Percentiles rank a stretch among this genome's conserved stretches.
phyloP scores from a whole-genome alignment of 1,140 invertebrate species.

The Drosophila kikkawai region DNA sequence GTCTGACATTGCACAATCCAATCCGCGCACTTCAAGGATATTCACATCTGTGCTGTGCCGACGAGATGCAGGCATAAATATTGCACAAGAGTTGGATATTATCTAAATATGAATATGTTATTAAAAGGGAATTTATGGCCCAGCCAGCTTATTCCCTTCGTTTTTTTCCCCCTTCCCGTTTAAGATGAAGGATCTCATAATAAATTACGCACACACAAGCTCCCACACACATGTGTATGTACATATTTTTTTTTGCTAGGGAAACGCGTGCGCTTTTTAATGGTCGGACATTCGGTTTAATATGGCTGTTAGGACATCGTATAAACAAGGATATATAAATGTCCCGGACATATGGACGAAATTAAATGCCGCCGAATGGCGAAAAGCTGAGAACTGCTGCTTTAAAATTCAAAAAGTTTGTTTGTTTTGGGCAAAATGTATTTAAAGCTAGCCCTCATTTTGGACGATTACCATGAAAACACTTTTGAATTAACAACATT shows the following conservation, averaged over 20 bases:
- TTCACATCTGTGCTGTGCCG: conserved; percentile 21
- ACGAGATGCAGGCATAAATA: conserved; percentile 38
- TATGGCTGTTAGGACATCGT: conserved; percentile 36
- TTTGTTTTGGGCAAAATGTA: neutral
- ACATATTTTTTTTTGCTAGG: conserved; percentile 6
- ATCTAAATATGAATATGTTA: conserved; percentile 80
- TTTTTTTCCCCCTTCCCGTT: conserved; percentile 4
- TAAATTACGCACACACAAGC: conserved; percentile 49
- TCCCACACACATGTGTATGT: neutral
- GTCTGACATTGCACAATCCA: conserved; percentile 16
- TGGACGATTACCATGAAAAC: conserved; percentile 27
- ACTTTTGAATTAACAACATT: conserved; percentile 28
- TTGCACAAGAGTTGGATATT: conserved; percentile 54
- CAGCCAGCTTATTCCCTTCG: conserved; percentile 25
- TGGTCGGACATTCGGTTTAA: conserved; percentile 48
- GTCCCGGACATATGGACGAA: conserved; percentile 28
- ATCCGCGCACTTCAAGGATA: conserved; percentile 15
- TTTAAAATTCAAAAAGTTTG: neutral
- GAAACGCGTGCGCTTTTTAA: conserved; percentile 50
- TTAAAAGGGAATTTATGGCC: conserved; percentile 69
- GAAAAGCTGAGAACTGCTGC: conserved; percentile 2
- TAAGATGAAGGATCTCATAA: conserved; percentile 48
- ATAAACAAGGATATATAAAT: conserved; percentile 30
- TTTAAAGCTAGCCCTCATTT: conserved; percentile 11
- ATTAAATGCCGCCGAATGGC: conserved; percentile 13